Conservation (phyloP, 2,888 invertebrate genomes). For the Apoda limacodes region DNA sequence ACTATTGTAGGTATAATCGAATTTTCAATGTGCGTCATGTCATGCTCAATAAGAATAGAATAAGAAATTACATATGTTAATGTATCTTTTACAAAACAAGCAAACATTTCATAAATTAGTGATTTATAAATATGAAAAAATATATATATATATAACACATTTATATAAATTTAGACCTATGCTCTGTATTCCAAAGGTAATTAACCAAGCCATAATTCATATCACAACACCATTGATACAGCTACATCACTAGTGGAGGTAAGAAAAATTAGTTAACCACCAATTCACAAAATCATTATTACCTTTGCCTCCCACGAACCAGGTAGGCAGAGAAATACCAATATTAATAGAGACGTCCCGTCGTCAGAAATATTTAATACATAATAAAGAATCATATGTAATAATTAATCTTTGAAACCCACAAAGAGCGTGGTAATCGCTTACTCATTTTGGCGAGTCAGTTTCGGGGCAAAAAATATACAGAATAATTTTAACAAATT, state of each 20-base stretch:
- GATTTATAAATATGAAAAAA: too few species aligned
- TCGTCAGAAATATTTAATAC: constrained; percentile 31
- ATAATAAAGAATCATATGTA: constrained; percentile 38
- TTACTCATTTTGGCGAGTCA: constrained; percentile 56
- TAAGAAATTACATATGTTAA: too few species aligned
- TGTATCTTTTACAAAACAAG: too few species aligned
- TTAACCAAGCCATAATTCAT: not conserved
- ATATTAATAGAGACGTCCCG: constrained; percentile 48
- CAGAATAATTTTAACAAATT: constrained; percentile 57
- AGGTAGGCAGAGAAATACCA: constrained; percentile 32
- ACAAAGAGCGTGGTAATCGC: constrained; percentile 49
- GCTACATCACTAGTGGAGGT: too few species aligned
- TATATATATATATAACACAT: too few species aligned
- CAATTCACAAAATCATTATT: constrained; percentile 37
- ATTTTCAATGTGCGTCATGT: too few species aligned
- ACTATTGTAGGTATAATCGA: too few species aligned
- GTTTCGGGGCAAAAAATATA: constrained; percentile 28
- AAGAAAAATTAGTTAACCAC: constrained; percentile 24
- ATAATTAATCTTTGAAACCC: constrained; percentile 55
- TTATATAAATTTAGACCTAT: too few species aligned
- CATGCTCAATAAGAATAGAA: too few species aligned
- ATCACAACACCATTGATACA: constrained; percentile 15
- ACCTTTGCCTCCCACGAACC: constrained; percentile 39
- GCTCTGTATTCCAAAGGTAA: too few species aligned
- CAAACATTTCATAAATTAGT: too few species aligned